A percentile compares a stretch with the other conserved stretches of the same genome.
Evolutionary conservation across 1,140 invertebrate species (phyloP).

Genomic region (Hyles euphorbiae): DNA sequence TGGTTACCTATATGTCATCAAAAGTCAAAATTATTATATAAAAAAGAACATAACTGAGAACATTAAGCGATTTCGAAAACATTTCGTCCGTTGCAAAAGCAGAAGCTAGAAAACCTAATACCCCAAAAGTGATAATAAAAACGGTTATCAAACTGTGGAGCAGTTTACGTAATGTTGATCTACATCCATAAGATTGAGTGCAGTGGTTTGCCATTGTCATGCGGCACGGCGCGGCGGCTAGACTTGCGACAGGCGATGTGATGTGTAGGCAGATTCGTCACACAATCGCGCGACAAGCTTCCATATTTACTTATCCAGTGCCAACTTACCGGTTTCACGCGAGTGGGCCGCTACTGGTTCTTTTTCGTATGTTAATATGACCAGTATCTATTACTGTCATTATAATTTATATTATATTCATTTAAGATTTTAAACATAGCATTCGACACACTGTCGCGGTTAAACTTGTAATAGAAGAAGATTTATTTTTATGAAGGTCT

Average conservation of each 20-base stretch:
- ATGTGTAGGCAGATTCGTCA: constrained; percentile 67
- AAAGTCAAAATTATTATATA: no score
- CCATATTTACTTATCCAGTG: constrained; percentile 68
- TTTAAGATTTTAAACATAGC: background rate
- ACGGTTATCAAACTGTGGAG: constrained; percentile 6
- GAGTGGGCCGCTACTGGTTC: constrained; percentile 63
- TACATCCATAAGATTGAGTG: constrained; percentile 1
- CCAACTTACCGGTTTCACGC: constrained; percentile 65
- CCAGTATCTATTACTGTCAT: constrained; percentile 43
- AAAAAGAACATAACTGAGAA: no score
- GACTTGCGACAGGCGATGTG: constrained; percentile 12
- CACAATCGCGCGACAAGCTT: constrained; percentile 63
- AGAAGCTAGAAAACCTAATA: no score
- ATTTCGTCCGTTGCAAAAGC: no score
- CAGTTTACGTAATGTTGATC: constrained; percentile 15
- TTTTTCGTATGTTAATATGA: constrained; percentile 61
- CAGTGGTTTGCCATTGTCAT: constrained; percentile 6
- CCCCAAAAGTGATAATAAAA: constrained; percentile 1
- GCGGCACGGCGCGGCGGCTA: constrained; percentile 6
- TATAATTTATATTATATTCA: constrained; percentile 6
- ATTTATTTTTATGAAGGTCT: no score
- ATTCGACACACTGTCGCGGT: no score
- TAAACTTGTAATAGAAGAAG: no score
- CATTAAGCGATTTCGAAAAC: no score
- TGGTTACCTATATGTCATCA: no score